Conservation (phyloP, 2,797 vertebrate genomes). For the Siniperca scherzeri region DNA sequence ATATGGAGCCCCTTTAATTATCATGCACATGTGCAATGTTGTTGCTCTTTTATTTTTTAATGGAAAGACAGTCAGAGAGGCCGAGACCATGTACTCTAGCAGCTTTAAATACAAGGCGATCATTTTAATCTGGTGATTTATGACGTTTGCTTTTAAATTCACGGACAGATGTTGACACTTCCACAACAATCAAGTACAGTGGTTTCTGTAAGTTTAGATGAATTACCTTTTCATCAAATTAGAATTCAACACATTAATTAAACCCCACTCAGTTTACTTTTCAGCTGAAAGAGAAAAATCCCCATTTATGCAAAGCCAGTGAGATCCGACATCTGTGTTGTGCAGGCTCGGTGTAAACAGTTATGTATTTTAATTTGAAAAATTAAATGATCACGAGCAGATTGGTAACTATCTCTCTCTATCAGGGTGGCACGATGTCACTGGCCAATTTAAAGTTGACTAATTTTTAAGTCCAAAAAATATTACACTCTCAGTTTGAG, state of each 20-base stretch:
- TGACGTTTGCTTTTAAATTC: background rate
- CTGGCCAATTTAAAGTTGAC: background rate
- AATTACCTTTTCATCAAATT: conserved; percentile 24
- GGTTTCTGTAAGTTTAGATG: background rate
- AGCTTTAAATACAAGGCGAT: background rate
- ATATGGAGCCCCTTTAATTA: background rate
- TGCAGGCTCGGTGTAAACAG: conserved; percentile 1
- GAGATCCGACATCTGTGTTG: background rate
- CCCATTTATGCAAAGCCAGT: conserved; percentile 10
- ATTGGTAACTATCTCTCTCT: conserved; percentile 1
- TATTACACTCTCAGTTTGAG: background rate
- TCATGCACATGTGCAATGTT: background rate
- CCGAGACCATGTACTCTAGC: background rate
- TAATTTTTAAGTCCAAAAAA: background rate
- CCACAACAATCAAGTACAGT: background rate
- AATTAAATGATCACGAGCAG: conserved; percentile 3
- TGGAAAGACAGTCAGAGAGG: background rate
- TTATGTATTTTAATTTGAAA: conserved; percentile 8
- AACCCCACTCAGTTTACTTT: conserved; percentile 27
- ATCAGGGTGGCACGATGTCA: background rate
- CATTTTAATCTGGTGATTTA: background rate
- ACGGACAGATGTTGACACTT: background rate
- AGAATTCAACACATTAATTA: conserved; percentile 18
- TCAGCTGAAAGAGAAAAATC: conserved; percentile 24
- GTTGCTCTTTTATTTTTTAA: background rate